Base-by-base conservation (phyloP, 1,140 invertebrate species). In the Steinernema feltiae region DNA sequence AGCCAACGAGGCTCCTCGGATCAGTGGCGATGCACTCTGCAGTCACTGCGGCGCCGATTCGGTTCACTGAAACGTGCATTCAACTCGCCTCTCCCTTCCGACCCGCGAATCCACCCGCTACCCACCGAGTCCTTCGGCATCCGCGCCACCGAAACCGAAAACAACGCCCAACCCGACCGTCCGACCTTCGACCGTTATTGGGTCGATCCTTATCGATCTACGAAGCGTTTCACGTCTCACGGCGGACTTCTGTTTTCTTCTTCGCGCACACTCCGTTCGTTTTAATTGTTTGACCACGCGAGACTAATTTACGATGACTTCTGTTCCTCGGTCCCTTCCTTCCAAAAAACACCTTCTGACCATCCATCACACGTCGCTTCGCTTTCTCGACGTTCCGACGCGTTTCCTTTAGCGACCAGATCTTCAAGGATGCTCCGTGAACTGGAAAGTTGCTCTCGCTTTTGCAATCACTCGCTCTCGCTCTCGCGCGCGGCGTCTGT, bases 171-270 rank as follows among this genome's bases (percentile, higher is more conserved):
- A 21, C 53, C 53, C 53, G 12, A 27, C 12, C 2, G 12, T 15
- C 2, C 53, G 15, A 12, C 3, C 15, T 63, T 27, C 15, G 15
- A n/a, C 53, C 7, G 53, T 63, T 63, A 15, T 63, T 63, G 53
- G 53, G 53, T 63, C 53, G 53, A 63, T 63, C 53, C 53, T 63
- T 63, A 63, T 63, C 53, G 53, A 63, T 63, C 53, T 21, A 63
- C 53, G 53, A 12, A 27, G 53, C 41, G 18, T 41, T 41, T 27
- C 12, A 27, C 12, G 2, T 63, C 53, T 63, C 12, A 21, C 53
- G 53, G 3, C 3, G 35, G 35, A 41, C 7, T 41, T 41, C 35
- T 41, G 7, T 41, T 18, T 7, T 7, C 35, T 41, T 7, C 35
- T 7, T 18, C 35, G 35, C 35, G n/a, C n/a, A n/a, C n/a, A n/a